A percentile compares a stretch with the other conserved stretches of the same genome.
Evolutionary conservation across 2,113 vertebrate species (phyloP).

Genomic region (Catharus fuscescens): DNA sequence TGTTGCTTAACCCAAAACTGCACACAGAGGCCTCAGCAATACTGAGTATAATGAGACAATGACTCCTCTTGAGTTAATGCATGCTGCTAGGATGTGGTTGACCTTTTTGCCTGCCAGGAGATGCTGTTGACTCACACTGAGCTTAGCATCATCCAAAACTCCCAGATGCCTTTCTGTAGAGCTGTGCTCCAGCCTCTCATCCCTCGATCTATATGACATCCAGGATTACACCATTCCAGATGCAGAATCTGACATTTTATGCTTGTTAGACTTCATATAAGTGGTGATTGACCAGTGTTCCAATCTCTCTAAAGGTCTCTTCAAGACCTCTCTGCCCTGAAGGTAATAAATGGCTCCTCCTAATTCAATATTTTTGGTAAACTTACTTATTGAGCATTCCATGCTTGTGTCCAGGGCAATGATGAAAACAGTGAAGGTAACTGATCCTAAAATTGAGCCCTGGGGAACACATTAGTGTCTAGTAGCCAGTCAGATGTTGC

Average conservation of each 20-base stretch:
- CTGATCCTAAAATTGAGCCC: background rate
- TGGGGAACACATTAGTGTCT: background rate
- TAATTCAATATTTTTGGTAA: background rate
- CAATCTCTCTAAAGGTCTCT: background rate
- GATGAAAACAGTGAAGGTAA: background rate
- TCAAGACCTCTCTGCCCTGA: background rate
- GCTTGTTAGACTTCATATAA: background rate
- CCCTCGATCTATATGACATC: accelerated
- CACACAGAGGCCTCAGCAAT: background rate
- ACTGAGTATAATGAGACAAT: background rate
- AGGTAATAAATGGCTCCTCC: background rate
- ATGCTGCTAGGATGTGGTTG: background rate
- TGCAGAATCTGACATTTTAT: background rate
- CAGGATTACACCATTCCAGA: background rate
- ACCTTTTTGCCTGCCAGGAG: background rate
- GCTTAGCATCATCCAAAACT: background rate
- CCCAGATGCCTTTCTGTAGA: background rate
- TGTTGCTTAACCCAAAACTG: background rate
- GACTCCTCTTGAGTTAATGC: background rate
- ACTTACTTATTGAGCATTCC: background rate
- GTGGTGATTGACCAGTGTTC: background rate
- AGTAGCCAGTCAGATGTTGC: background rate
- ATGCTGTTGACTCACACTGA: background rate
- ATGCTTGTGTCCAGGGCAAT: background rate
- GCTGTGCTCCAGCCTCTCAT: background rate